A percentile compares a stretch with the other conserved stretches of the same genome.
These are phyloP conservation scores for Tetropium fuscum DNA, from an alignment of 2,888 invertebrate genomes.

Conservation along the genomic window DNA sequence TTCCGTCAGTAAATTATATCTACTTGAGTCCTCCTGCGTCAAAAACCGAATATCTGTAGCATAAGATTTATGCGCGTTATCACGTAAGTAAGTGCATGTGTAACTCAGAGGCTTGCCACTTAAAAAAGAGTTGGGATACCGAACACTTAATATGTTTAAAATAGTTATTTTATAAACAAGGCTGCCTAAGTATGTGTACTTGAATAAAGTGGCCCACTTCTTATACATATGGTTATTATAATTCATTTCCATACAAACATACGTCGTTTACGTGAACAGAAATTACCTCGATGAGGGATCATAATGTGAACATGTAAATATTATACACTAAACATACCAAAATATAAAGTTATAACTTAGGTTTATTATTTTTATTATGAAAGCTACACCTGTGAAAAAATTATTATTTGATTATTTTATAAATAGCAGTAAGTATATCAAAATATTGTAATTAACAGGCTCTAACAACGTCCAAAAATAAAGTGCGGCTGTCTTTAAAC, in stretches of 20 bases:
- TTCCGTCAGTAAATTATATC: slow-evolving; percentile 35
- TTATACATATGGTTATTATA: slow-evolving; percentile 60
- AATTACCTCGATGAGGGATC: slow-evolving; percentile 54
- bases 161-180: slow-evolving; percentile 61
- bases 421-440: slow-evolving; percentile 23
- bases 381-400: slow-evolving; percentile 30
- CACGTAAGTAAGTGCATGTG: slow-evolving; percentile 38
- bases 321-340: slow-evolving; percentile 48
- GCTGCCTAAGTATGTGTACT: slow-evolving; percentile 56
- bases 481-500: neutral
- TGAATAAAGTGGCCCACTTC: slow-evolving; percentile 60
- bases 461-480: slow-evolving; percentile 9
- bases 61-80: slow-evolving; percentile 47
- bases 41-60: slow-evolving; percentile 40
- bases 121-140: slow-evolving; percentile 47
- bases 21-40: slow-evolving; percentile 46
- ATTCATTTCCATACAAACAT: slow-evolving; percentile 52
- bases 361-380: slow-evolving; percentile 42
- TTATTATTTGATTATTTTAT: slow-evolving; percentile 25
- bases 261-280: slow-evolving; percentile 50
- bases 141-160: slow-evolving; percentile 58
- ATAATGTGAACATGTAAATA: slow-evolving; percentile 50
- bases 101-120: slow-evolving; percentile 46
- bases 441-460: slow-evolving; percentile 22
- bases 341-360: slow-evolving; percentile 43